phyloP scores from a whole-genome alignment of 2,113 vertebrate genomes.

The Electrona antarctica region DNA sequence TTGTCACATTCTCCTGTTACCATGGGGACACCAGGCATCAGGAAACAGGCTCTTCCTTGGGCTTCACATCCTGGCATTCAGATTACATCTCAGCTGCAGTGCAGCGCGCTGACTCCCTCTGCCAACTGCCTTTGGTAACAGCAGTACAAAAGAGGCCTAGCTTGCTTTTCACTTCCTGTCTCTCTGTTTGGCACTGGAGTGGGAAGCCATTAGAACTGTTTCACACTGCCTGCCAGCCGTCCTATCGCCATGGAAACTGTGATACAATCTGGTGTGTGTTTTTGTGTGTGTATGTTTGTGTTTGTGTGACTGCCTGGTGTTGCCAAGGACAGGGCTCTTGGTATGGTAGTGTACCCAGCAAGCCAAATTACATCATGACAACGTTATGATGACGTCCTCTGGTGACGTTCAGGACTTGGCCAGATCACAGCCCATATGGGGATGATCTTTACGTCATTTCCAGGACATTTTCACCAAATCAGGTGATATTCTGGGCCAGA shows the following conservation, averaged over 20 bases:
- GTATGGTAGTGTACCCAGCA: not conserved
- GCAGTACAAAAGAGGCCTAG: slow-evolving; percentile 22
- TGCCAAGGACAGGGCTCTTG: slow-evolving; percentile 4
- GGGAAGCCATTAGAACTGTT: slow-evolving; percentile 58
- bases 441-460: too few relatives aligned
- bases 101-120: slow-evolving; percentile 67
- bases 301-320: slow-evolving; percentile 39
- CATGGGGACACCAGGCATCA: slow-evolving; percentile 59
- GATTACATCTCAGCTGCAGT: slow-evolving; percentile 30
- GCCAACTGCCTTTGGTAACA: slow-evolving; percentile 56
- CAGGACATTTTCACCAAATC: too few relatives aligned
- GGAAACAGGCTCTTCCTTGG: slow-evolving; percentile 53
- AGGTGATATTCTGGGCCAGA: too few relatives aligned
- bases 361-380: too few relatives aligned
- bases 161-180: slow-evolving; percentile 33
- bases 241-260: slow-evolving; percentile 74
- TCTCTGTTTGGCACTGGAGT: slow-evolving; percentile 40
- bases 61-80: slow-evolving; percentile 46
- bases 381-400: too few relatives aligned
- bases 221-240: slow-evolving; percentile 62
- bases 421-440: too few relatives aligned
- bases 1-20: slow-evolving; percentile 29
- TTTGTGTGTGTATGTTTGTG: slow-evolving; percentile 46
- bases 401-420: too few relatives aligned
- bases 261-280: slow-evolving; percentile 63